Evolutionary conservation across 2,113 vertebrate species (phyloP), one percentile per base, ranked within the genome.

Genomic region (Apteryx mantelli): DNA sequence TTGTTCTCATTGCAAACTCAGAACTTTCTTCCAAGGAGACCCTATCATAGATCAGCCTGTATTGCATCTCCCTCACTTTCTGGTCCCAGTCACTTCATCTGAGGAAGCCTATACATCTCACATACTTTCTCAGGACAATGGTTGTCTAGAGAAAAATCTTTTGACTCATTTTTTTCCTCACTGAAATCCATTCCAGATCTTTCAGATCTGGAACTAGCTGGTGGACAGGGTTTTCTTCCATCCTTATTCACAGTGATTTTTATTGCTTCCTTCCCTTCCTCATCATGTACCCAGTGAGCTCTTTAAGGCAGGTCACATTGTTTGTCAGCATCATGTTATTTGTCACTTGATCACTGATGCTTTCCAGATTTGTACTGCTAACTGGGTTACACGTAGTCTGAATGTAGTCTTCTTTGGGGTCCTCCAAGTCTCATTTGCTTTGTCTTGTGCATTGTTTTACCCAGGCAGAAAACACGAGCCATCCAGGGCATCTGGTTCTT

Each of bases 181-280:
- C 26, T 61, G 48, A 92, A 91, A 96, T 73, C 36, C 30, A 60
- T 71, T 89, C 83, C 61, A 68, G 7, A 5, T 68, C 42, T 83
- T 86, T 17, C 64, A 70, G 85, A 75, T 65, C 44, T 74, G 53
- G 75, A 82, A 60, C 14, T 89, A 63, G 52, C 64, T 86, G 60
- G 79, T n/a, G 32, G 80, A 18, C 7, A 75, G 36, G 26, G 0
- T 0, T 44, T 91, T 93, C 92, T 91, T 83, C 76, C 76, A 88
- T 60, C 73, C 75, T 93, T 64, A 78, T 88, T 95, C 89, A 77
- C 0, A 0, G 64, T 0, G 8, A 25, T 38, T 74, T 95, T 94
- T 95, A 94, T 95, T 95, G 79, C 73, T 97, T 97, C 87, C 93
- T 97, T 97, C 79, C 91, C 80, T 83, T 96, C 79, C 87, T 93